Evolutionary conservation across 2,797 vertebrate genomes (phyloP).

Genomic region (Periparus ater): DNA sequence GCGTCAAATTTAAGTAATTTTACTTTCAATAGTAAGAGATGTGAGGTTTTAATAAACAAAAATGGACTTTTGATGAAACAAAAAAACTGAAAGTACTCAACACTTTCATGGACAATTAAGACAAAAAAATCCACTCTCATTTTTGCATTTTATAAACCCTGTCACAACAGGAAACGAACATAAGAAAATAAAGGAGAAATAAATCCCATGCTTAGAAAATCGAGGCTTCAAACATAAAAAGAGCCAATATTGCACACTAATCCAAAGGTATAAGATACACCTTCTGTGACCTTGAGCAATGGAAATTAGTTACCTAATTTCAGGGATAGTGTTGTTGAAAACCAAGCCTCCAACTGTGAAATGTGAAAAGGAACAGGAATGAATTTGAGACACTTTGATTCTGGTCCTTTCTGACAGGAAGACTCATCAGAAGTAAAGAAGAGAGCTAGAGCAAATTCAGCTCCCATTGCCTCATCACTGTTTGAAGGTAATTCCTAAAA

Average conservation of each 20-base stretch:
- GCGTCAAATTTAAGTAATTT: background rate
- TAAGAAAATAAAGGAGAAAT: background rate
- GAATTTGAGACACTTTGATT: background rate
- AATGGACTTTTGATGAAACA: background rate
- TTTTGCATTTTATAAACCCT: background rate
- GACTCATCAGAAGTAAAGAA: background rate
- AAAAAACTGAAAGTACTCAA: background rate
- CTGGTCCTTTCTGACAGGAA: background rate
- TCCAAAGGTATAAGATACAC: background rate
- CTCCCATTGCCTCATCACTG: background rate
- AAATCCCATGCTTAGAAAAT: background rate
- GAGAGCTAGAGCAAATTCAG: background rate
- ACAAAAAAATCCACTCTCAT: background rate
- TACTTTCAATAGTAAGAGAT: background rate
- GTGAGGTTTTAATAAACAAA: background rate
- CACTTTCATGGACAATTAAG: background rate
- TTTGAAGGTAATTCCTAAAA: background rate
- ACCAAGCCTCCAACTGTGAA: background rate
- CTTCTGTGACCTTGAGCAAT: background rate
- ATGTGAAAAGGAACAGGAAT: background rate
- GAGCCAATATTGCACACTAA: background rate
- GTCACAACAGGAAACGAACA: background rate
- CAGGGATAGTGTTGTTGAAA: background rate
- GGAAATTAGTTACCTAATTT: background rate
- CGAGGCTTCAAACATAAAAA: background rate